Evolutionary conservation across 2,113 vertebrate species (phyloP).

Genomic region (Gymnogyps californianus): DNA sequence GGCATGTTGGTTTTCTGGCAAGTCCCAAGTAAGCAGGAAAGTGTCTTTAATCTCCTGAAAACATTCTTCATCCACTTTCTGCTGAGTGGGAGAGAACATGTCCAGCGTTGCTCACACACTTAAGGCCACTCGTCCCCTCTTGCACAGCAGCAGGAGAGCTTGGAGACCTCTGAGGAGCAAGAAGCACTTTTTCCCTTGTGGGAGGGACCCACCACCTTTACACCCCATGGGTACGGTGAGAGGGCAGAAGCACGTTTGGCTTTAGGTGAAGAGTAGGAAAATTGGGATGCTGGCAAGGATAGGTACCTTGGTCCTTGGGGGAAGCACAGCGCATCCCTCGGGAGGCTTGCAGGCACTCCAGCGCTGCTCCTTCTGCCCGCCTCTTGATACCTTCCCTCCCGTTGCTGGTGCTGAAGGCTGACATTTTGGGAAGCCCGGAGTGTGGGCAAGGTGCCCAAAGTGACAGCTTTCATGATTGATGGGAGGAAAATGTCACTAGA

Average conservation of each 20-base stretch:
- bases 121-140: not conserved
- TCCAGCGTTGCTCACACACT: not conserved
- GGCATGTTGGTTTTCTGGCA: not conserved
- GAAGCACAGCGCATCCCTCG: fast-evolving
- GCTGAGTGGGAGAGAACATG: not conserved
- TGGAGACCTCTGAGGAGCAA: not conserved
- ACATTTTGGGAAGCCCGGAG: not conserved
- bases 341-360: not conserved
- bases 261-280: not conserved
- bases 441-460: not conserved
- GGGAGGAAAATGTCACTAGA: not conserved
- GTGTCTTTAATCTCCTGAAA: not conserved
- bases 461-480: not conserved
- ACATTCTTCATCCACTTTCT: not conserved
- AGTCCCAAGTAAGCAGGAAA: not conserved
- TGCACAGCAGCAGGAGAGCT: not conserved
- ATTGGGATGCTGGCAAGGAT: not conserved
- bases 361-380: fast-evolving
- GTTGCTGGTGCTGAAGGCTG: not conserved
- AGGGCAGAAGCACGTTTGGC: not conserved
- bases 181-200: not conserved
- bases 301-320: fast-evolving
- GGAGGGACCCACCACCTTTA: not conserved
- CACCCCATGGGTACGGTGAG: not conserved
- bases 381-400: not conserved